phyloP scores from a whole-genome alignment of 1,140 invertebrate species.

The Acromyrmex echinatior region DNA sequence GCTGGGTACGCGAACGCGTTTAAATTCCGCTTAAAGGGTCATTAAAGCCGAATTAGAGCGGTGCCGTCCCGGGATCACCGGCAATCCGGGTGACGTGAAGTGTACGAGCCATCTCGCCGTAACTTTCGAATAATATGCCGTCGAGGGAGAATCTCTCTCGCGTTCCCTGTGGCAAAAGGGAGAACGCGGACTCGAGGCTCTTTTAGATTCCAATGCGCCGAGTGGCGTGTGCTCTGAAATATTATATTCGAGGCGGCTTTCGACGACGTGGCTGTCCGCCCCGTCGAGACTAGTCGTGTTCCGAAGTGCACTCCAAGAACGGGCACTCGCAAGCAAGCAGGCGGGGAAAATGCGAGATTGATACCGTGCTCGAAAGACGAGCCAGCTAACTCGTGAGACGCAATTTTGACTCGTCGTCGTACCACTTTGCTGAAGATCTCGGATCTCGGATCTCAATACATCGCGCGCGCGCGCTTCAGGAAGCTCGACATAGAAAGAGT shows the following conservation, averaged over 20 bases:
- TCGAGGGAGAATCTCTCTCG: slow-evolving; percentile 17
- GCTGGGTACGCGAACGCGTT: slow-evolving; percentile 67
- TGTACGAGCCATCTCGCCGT: slow-evolving; percentile 39
- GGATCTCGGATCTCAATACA: slow-evolving; percentile 29
- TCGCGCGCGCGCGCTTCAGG: background rate
- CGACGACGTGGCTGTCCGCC: slow-evolving; percentile 26
- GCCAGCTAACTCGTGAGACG: slow-evolving; percentile 33
- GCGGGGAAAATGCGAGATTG: slow-evolving; percentile 76
- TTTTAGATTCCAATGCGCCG: slow-evolving; percentile 29
- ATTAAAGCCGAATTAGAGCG: slow-evolving; percentile 79
- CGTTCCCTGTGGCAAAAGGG: background rate
- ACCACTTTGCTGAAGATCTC: slow-evolving; percentile 40
- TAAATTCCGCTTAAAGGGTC: slow-evolving; percentile 81
- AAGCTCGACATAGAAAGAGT: slow-evolving; percentile 15
- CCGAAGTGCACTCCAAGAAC: slow-evolving; percentile 76
- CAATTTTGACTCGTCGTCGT: slow-evolving; percentile 50
- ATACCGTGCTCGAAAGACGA: slow-evolving; percentile 68
- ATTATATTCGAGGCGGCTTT: slow-evolving; percentile 60
- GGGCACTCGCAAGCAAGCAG: slow-evolving; percentile 64
- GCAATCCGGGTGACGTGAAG: slow-evolving; percentile 47
- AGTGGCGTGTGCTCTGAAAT: slow-evolving; percentile 49
- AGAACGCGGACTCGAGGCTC: slow-evolving; percentile 4
- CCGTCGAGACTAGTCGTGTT: slow-evolving; percentile 69
- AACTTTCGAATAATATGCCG: slow-evolving; percentile 70
- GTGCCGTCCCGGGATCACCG: slow-evolving; percentile 21